Conservation (phyloP, 2,888 invertebrate genomes). For the Tetropium fuscum region DNA sequence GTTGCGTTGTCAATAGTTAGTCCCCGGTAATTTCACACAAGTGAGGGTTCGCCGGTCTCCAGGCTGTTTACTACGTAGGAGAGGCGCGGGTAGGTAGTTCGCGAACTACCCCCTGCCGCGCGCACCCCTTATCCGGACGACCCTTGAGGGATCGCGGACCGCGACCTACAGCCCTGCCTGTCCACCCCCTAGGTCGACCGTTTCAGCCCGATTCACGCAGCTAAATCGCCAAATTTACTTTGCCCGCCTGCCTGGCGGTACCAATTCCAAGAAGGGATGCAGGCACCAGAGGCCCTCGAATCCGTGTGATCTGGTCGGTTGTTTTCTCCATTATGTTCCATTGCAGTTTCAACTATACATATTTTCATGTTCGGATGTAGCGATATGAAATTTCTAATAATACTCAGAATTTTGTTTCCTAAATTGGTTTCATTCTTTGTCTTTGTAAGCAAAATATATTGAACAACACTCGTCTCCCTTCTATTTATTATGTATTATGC, state of each 20-base stretch:
- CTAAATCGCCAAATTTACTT: constrained; percentile 37
- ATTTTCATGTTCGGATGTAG: no score
- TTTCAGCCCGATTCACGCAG: constrained; percentile 47
- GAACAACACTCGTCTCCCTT: no score
- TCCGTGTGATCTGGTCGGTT: no score
- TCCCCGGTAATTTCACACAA: constrained; percentile 28
- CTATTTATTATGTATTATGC: no score
- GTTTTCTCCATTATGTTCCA: no score
- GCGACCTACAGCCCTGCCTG: constrained; percentile 52
- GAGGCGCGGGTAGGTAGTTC: constrained; percentile 26
- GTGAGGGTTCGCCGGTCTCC: constrained; percentile 25
- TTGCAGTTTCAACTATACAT: no score
- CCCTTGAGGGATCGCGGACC: constrained; percentile 52
- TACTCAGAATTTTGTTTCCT: no score
- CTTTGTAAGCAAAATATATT: no score
- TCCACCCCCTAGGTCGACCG: constrained; percentile 37
- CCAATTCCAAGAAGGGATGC: not conserved
- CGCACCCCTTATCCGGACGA: constrained; percentile 32
- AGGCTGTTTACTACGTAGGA: constrained; percentile 23
- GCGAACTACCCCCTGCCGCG: constrained; percentile 39
- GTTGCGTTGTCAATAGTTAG: constrained; percentile 27
- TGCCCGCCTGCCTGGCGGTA: constrained; percentile 10
- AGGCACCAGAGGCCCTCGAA: not conserved
- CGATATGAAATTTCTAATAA: no score
- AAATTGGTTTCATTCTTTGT: no score